These are phyloP conservation scores for Otis tarda DNA, from an alignment of 2,113 vertebrate genomes.

Conservation along the genomic window DNA sequence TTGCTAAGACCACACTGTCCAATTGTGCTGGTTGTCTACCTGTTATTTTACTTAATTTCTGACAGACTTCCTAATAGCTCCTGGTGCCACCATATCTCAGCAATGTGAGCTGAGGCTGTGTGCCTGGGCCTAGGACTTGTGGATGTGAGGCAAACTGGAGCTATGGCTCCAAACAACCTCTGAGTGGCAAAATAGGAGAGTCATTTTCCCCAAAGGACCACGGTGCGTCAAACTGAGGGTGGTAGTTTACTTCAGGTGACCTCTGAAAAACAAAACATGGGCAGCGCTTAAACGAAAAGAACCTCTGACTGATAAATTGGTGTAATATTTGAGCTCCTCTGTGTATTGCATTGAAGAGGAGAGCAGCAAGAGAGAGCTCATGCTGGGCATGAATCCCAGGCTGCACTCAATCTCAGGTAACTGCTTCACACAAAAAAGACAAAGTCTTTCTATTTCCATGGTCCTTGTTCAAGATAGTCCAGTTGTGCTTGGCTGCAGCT, in stretches of 20 bases:
- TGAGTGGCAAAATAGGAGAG: neutral
- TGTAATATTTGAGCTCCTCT: neutral
- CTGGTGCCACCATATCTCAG: accelerated
- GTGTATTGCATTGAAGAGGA: neutral
- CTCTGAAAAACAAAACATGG: neutral
- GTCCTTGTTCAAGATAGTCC: neutral
- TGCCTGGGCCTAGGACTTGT: neutral
- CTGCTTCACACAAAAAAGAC: neutral
- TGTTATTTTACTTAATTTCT: neutral
- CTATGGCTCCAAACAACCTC: neutral
- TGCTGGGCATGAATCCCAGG: neutral
- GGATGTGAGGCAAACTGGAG: neutral
- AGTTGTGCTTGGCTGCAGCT: neutral
- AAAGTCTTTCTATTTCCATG: neutral
- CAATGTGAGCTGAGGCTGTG: neutral
- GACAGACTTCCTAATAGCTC: neutral
- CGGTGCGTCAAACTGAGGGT: neutral
- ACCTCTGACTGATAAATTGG: neutral
- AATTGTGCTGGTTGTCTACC: neutral
- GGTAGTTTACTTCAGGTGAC: neutral
- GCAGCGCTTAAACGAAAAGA: neutral
- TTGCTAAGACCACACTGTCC: neutral
- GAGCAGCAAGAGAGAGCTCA: neutral
- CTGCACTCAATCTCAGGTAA: neutral
- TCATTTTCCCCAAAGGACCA: neutral